These are phyloP conservation scores for Oxygymnocypris stewartii DNA, from an alignment of 2,113 vertebrate genomes.

Conservation along the genomic window DNA sequence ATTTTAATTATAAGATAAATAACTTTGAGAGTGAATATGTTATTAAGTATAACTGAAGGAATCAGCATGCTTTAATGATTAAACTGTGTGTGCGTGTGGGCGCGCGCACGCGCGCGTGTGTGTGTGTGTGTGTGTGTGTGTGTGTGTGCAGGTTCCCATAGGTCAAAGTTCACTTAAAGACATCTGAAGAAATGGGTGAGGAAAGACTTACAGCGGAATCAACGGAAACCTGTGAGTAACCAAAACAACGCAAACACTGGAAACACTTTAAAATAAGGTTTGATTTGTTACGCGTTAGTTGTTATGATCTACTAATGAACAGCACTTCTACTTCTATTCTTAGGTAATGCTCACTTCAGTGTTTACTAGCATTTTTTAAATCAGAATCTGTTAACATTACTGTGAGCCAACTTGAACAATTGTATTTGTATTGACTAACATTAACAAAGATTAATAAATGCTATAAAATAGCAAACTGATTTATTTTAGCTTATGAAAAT, in stretches of 20 bases:
- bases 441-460: neutral
- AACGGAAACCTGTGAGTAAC: conserved; percentile 21
- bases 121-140: neutral
- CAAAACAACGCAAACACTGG: neutral
- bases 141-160: neutral
- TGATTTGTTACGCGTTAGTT: neutral
- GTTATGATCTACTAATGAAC: neutral
- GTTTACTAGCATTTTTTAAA: neutral
- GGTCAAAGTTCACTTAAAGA: conserved; percentile 23
- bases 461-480: neutral
- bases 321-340: neutral
- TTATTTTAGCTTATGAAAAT: neutral
- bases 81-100: neutral
- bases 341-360: neutral
- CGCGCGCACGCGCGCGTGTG: neutral
- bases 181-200: conserved; percentile 7
- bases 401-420: neutral
- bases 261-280: too few species aligned
- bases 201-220: conserved; percentile 5
- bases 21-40: neutral
- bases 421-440: neutral
- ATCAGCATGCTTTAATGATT: neutral
- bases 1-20: neutral
- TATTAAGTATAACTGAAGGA: neutral
- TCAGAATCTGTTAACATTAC: neutral